Percentiles rank a stretch among this genome's conserved stretches.
These are phyloP conservation scores for Plotosus lineatus DNA, from an alignment of 2,113 vertebrate species.

Conservation along the genomic window DNA sequence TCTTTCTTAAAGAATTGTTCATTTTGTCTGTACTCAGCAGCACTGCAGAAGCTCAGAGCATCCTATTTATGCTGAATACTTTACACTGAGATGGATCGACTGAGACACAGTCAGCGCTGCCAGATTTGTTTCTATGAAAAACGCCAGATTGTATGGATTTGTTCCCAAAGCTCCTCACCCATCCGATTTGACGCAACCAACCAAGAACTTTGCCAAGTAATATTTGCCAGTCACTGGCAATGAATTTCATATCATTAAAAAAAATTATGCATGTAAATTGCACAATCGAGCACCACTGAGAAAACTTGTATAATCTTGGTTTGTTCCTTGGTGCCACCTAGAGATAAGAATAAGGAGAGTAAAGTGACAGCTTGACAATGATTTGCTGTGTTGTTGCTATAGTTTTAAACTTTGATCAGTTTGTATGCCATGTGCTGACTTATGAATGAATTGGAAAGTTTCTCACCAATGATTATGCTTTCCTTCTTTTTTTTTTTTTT, in stretches of 20 bases:
- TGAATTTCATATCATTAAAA: not conserved
- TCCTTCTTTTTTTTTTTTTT: no score
- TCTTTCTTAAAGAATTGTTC: slow-evolving; percentile 7
- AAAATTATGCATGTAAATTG: not conserved
- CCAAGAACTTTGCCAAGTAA: not conserved
- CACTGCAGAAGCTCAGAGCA: not conserved
- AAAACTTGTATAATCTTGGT: not conserved
- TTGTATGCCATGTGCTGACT: no score
- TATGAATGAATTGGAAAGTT: not conserved
- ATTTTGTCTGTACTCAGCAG: slow-evolving; percentile 22
- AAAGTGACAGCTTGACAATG: not conserved
- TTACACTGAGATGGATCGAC: not conserved
- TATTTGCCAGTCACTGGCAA: not conserved
- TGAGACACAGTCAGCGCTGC: not conserved
- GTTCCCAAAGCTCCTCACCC: not conserved
- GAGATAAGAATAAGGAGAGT: slow-evolving; percentile 22
- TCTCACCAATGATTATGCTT: not conserved
- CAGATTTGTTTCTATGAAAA: not conserved
- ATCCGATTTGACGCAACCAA: not conserved
- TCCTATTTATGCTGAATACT: not conserved
- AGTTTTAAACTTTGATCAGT: not conserved
- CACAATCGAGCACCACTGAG: not conserved
- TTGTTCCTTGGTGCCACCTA: slow-evolving; percentile 52
- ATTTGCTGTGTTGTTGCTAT: not conserved
- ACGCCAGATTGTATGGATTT: not conserved